These are phyloP conservation scores for Indri indri DNA, from an alignment of 2,113 vertebrate species.

Conservation along the genomic window DNA sequence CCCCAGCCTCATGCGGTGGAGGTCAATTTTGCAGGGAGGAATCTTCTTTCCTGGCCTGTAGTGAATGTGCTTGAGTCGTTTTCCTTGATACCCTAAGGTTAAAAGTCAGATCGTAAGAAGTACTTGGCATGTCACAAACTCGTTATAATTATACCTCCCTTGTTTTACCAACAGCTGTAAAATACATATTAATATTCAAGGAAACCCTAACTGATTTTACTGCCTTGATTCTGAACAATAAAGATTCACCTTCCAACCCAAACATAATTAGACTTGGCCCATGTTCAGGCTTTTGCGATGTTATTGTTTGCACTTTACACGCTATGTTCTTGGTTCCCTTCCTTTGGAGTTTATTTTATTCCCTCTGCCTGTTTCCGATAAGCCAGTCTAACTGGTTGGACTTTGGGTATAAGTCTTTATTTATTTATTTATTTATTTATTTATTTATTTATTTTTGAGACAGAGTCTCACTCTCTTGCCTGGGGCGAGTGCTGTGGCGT, in stretches of 20 bases:
- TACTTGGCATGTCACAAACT: constrained; percentile 40
- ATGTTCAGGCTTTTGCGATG: constrained; percentile 76
- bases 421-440: too few relatives aligned
- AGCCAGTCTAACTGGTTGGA: constrained; percentile 87
- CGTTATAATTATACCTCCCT: background rate
- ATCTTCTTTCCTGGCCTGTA: background rate
- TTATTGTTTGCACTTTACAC: constrained; percentile 73
- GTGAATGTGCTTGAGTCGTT: background rate
- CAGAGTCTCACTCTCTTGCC: too few relatives aligned
- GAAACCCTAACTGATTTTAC: constrained; percentile 72
- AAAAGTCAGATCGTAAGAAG: background rate
- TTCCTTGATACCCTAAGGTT: background rate
- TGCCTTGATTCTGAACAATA: constrained; percentile 79
- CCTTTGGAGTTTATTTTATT: constrained; percentile 88
- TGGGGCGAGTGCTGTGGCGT: too few relatives aligned
- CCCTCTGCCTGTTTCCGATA: constrained; percentile 80
- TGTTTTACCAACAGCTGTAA: constrained; percentile 67
- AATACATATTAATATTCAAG: constrained; percentile 74
- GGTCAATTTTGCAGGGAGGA: background rate
- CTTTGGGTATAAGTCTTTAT: constrained; percentile 83
- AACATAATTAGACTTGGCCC: constrained; percentile 84
- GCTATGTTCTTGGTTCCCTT: constrained; percentile 82
- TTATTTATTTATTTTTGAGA: too few relatives aligned
- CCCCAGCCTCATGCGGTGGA: background rate
- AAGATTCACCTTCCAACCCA: constrained; percentile 79